phyloP scores from a whole-genome alignment of 2,888 invertebrate species.

The Chymomyza amoena region DNA sequence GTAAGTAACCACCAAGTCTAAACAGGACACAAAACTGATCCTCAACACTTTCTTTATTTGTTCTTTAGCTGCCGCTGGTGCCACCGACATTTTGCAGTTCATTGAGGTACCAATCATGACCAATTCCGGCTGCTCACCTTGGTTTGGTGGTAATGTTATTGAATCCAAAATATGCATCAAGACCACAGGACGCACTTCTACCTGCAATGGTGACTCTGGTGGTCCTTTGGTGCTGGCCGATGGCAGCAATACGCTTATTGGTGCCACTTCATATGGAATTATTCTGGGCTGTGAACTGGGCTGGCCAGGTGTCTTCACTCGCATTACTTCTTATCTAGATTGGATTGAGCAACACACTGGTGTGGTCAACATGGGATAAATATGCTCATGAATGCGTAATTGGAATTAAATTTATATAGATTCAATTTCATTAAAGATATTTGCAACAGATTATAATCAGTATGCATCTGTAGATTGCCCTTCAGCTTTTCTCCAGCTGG shows the following conservation, averaged over 20 bases:
- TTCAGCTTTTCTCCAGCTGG: too few species aligned
- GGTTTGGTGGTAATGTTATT: constrained; percentile 69
- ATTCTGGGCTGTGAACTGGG: constrained; percentile 70
- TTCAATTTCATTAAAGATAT: constrained; percentile 34
- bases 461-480: too few species aligned
- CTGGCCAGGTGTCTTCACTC: constrained; percentile 76
- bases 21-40: too few species aligned
- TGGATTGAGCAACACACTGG: constrained; percentile 68
- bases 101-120: constrained; percentile 55
- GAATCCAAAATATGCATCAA: constrained; percentile 30
- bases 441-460: constrained; percentile 52
- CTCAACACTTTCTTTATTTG: background rate
- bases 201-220: constrained; percentile 74
- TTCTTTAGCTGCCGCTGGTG: constrained; percentile 33
- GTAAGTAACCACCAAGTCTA: too few species aligned
- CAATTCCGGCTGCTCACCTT: constrained; percentile 51
- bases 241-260: constrained; percentile 51
- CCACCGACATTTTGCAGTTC: constrained; percentile 59
- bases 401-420: constrained; percentile 47
- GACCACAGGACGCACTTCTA: constrained; percentile 56
- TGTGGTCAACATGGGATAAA: constrained; percentile 40
- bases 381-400: background rate
- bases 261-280: constrained; percentile 61
- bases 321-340: constrained; percentile 69
- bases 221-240: constrained; percentile 67